Evolutionary conservation across 2,797 vertebrate genomes (phyloP).

Genomic region (Epinephelus awoara): DNA sequence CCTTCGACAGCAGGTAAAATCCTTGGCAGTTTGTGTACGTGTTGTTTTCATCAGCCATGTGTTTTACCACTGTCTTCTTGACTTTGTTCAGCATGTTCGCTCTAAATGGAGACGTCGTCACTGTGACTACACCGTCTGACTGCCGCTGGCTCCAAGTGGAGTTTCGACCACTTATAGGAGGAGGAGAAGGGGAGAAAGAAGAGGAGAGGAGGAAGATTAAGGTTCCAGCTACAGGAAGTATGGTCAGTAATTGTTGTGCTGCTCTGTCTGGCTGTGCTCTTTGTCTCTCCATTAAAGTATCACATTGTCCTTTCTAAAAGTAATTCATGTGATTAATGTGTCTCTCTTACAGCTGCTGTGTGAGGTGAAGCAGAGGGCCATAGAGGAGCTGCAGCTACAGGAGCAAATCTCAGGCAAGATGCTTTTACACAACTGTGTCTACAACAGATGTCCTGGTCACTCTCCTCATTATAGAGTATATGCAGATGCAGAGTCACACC

Average conservation of each 20-base stretch:
- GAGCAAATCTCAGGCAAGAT: constrained; percentile 69
- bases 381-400: constrained; percentile 88
- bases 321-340: constrained; percentile 11
- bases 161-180: constrained; percentile 75
- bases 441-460: background rate
- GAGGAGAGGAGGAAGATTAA: constrained; percentile 84
- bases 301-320: background rate
- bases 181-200: constrained; percentile 42
- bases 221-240: constrained; percentile 88
- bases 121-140: constrained; percentile 87
- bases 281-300: background rate
- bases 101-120: constrained; percentile 83
- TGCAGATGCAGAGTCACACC: too few relatives aligned
- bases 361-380: constrained; percentile 92
- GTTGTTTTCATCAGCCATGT: background rate
- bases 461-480: too few relatives aligned
- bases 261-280: background rate
- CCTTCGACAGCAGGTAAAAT: constrained; percentile 85
- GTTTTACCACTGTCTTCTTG: background rate
- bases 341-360: constrained; percentile 86
- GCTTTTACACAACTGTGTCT: background rate
- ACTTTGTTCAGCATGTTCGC: constrained; percentile 84
- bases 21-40: background rate
- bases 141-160: constrained; percentile 93
- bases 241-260: constrained; percentile 80